Evolutionary conservation across 2,113 vertebrate genomes (phyloP), one percentile per base, ranked within the genome.

Genomic region (Dipodomys stephensi): DNA sequence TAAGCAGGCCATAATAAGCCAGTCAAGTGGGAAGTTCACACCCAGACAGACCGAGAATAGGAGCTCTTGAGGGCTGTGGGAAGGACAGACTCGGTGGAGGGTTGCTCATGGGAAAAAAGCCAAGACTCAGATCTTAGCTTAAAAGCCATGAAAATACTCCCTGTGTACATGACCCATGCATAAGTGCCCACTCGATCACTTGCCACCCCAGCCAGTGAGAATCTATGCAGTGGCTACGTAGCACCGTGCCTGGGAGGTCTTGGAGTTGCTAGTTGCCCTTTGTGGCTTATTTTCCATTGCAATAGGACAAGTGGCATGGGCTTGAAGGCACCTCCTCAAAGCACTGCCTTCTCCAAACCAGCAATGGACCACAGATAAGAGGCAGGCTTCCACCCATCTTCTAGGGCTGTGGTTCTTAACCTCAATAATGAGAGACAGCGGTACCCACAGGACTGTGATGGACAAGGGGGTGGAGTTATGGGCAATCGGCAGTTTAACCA

Each of bases 331-430:
- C 53, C 0, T 65, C 72, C 22, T 83, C n/a, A 69, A 74, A 23
- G 44, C 10, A 44, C 39, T 57, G 22, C 57, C 4, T 19, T 79
- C 67, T 68, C 65, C 25, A 85, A 15, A 4, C 79, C 65, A 73
- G 30, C 19, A 69, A 18, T 4, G 6, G 20, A 12, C 5, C 4
- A 4, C 0, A 49, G 18, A n/a, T 32, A 62, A 64, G 0, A 27
- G 2, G 4, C 16, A 30, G 19, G 2, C 20, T 46, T 44, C 15
- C 80, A 35, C 11, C 18, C n/a, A 25, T 16, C 28, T 23, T 22
- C 15, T 23, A 22, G 2, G 30, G 8, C 28, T 22, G 0, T 1
- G 15, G 7, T 57, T 30, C 18, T 49, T 49, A 69, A 32, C 16
- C 20, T 32, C 23, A 30, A 25, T 27, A 30, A 27, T 7, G 8